Evolutionary conservation across 2,797 vertebrate species (phyloP), one percentile per base, ranked within the genome.

Genomic region (Eulemur mongoz): DNA sequence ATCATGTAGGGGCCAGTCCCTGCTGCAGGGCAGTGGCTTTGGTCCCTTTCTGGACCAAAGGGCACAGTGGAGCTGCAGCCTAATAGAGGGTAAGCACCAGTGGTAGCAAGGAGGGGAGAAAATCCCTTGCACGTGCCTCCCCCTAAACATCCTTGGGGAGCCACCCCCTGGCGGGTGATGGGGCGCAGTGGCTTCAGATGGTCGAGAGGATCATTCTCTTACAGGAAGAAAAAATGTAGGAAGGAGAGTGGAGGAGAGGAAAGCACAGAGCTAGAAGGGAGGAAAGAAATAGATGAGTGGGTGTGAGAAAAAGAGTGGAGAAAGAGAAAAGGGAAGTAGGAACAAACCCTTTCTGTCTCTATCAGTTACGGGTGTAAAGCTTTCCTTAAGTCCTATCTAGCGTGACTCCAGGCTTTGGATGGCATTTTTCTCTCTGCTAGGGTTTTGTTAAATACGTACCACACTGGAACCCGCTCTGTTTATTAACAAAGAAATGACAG

Each of bases 91-190:
- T 9, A 11, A 50, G 45, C 2, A 27, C 79, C 5, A 7, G 35
- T 8, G 7, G 0, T 0, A 2, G 48, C 8, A 13, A 5, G 1
- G 59, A 7, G 12, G 5, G 23, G 38, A 10, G 32, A 81, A 45
- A 40, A 78, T 10, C 43, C 32, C 15, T 22, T 4, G 9, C 0
- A 23, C 40, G 40, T 40, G 40, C 40, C 40, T 40, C 40, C 40
- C 40, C 40, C 40, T 40, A 57, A n/a, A 7, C 7, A 25, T 8
- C 22, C 61, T 38, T 32, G 32, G 45, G 23, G 30, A 50, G 15
- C 2, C 35, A 40, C 6, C 1, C 6, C 18, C 38, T 10, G 0
- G 76, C 0, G 5, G 10, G 45, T 2, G 15, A 30, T 45, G 14
- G 13, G 27, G 59, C 38, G n/a, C 52, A 14, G 30, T 5, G 2